Evolutionary conservation across 2,113 vertebrate genomes (phyloP), one percentile per base, ranked within the genome.

Genomic region (Pleuronectes platessa): DNA sequence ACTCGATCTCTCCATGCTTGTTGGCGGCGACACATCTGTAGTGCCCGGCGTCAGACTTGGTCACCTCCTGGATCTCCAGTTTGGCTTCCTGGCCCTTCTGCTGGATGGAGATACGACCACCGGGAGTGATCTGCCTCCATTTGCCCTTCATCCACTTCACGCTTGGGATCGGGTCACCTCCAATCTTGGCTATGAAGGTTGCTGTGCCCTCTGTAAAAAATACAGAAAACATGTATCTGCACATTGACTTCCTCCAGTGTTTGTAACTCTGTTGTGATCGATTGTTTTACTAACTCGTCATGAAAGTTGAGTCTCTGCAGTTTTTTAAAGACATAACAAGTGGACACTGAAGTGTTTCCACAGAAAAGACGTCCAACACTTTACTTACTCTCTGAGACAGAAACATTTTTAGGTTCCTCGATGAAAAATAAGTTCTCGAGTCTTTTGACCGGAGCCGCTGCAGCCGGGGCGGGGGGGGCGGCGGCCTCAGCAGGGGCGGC

Each of bases 91-190:
- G 95, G 40, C 96, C 98, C 81, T 96, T 98, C 79, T 98, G 98
- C 45, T 96, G 94, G 14, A 99, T 95, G 56, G 79, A 90, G 82
- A 99, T 86, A 0, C 98, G 96, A 27, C 97, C 98, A 53, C 97
- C 98, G 17, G 95, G 95, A 55, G 96, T 97, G 76, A 99, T 92
- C 59, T 99, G 97, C 61, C 97, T 96, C 98, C 98, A 99, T 82
- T 99, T 99, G 21, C 98, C 98, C 86, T 99, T 99, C 88, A 97
- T 95, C 98, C 98, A 99, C 84, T 98, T 98, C 58, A 99, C 97
- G 35, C 94, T 97, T 40, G 98, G 98, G 89, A 99, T 96, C 0
- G 98, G 98, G 79, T 99, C 97, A 2, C 98, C 98, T 31, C 97
- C 97, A 72, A 99, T 96, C 94, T 98, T 99, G 56, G 97, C 97